Evolutionary conservation across 1,140 invertebrate genomes (phyloP).

Genomic region (Apis mellifera): Amel_HAv3.1 CM009944.2:4118001-4118500

Average conservation of each 20-base stretch:
- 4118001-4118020: slow-evolving; percentile 74
- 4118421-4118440: no score
- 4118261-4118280: background rate
- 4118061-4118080: slow-evolving; percentile 52
- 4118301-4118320: no score
- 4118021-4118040: slow-evolving; percentile 72
- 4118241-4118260: background rate
- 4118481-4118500: no score
- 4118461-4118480: no score
- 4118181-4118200: slow-evolving; percentile 71
- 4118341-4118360: no score
- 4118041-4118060: slow-evolving; percentile 71
- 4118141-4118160: slow-evolving; percentile 74
- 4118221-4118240: background rate
- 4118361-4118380: no score
- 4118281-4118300: background rate
- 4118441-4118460: no score
- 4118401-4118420: no score
- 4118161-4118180: slow-evolving; percentile 72
- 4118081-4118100: slow-evolving; percentile 52
- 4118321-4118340: no score
- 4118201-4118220: slow-evolving; percentile 48
- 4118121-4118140: slow-evolving; percentile 65
- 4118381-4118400: no score
- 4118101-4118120: slow-evolving; percentile 61